Evolutionary conservation across 2,113 vertebrate species (phyloP).

Genomic region (Platichthys stellatus): DNA sequence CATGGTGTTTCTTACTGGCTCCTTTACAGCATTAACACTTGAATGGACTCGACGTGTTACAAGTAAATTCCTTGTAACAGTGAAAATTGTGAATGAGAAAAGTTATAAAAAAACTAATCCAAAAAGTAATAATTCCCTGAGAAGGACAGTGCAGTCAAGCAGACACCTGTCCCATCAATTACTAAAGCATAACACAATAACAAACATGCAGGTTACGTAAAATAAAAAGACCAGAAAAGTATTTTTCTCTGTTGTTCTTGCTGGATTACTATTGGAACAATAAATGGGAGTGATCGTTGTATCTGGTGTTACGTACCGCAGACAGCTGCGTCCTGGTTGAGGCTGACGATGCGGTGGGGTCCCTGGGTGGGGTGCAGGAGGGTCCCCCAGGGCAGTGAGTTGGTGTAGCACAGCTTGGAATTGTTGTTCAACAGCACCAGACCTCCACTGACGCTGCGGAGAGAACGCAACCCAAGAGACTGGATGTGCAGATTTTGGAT

Average conservation of each 20-base stretch:
- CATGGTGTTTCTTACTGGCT: not conserved
- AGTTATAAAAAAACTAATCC: no score
- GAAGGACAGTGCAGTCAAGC: no score
- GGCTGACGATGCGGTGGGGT: constrained; percentile 85
- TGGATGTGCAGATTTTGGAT: constrained; percentile 87
- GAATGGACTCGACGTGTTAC: no score
- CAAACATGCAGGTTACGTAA: no score
- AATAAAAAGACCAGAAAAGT: not conserved
- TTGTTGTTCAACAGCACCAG: constrained; percentile 92
- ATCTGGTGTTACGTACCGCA: constrained; percentile 82
- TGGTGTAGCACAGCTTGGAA: constrained; percentile 88
- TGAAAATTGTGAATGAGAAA: no score
- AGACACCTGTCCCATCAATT: no score
- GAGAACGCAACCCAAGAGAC: constrained; percentile 89
- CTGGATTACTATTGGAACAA: not conserved
- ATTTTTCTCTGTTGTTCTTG: not conserved
- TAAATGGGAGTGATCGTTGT: not conserved
- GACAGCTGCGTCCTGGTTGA: constrained; percentile 81
- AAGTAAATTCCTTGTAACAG: no score
- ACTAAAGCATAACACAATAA: no score
- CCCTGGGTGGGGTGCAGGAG: constrained; percentile 87
- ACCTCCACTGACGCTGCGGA: constrained; percentile 91
- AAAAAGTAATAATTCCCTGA: no score
- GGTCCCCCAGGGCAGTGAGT: constrained; percentile 86
- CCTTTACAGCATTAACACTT: no score